These are phyloP conservation scores for Mus musculus DNA, from an alignment of 2,113 vertebrate genomes.

Conservation along the genomic window DNA sequence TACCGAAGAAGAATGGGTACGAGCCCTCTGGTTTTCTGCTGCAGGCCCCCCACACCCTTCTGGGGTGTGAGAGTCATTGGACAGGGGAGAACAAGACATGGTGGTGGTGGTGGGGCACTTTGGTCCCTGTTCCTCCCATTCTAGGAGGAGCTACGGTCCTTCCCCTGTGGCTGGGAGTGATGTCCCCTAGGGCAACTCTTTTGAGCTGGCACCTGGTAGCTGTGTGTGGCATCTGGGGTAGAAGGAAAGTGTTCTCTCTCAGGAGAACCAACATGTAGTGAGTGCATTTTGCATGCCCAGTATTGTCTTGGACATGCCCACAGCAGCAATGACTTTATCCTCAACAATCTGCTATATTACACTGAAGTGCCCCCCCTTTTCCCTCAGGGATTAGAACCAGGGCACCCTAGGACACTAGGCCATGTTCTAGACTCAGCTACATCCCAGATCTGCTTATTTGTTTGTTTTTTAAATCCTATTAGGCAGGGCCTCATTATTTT, in stretches of 20 bases:
- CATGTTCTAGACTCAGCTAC: background rate
- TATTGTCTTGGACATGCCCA: background rate
- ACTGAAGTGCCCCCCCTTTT: background rate
- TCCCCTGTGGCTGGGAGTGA: background rate
- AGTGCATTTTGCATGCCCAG: background rate
- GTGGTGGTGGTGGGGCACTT: background rate
- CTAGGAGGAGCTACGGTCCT: background rate
- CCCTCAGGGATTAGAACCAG: background rate
- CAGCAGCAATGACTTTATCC: background rate
- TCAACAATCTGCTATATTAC: background rate
- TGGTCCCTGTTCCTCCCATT: fast-evolving
- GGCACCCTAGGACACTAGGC: too few species aligned
- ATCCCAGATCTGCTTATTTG: background rate
- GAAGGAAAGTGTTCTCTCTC: background rate
- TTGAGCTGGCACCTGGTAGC: background rate
- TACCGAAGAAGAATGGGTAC: conserved; percentile 98
- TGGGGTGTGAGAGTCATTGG: background rate
- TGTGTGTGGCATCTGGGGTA: background rate
- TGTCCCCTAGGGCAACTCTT: background rate
- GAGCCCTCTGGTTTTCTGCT: background rate
- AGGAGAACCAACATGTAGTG: background rate
- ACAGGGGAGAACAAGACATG: background rate
- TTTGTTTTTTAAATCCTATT: background rate
- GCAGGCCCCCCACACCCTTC: background rate
- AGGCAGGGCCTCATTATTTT: background rate